A percentile compares a stretch with the other conserved stretches of the same genome.
phyloP scores from a whole-genome alignment of 2,797 vertebrate genomes.

The Prionace glauca region DNA sequence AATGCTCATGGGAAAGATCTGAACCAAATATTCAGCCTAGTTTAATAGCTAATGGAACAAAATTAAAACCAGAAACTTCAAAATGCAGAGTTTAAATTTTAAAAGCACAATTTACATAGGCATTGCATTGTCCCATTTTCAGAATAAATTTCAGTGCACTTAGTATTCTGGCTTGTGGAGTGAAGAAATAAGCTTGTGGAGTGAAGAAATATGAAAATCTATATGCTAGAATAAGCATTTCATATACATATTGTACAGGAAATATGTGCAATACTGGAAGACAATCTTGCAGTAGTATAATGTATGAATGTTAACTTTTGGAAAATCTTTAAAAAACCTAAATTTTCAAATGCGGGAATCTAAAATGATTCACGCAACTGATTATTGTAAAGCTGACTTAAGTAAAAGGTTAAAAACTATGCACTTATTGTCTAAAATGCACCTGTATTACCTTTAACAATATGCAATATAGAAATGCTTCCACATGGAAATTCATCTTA shows the following conservation, averaged over 20 bases:
- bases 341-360: neutral
- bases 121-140: neutral
- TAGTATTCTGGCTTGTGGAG: slow-evolving; percentile 19
- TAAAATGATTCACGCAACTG: neutral
- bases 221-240: neutral
- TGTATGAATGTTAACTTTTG: neutral
- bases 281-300: neutral
- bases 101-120: slow-evolving; percentile 26
- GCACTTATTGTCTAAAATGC: neutral
- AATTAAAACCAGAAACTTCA: neutral
- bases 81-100: slow-evolving; percentile 18
- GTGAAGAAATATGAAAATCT: neutral
- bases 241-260: neutral
- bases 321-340: neutral
- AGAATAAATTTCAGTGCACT: slow-evolving; percentile 18
- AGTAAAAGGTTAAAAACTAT: neutral
- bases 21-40: neutral
- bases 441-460: slow-evolving; percentile 7
- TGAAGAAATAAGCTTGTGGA: slow-evolving; percentile 12
- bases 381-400: neutral
- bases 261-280: slow-evolving; percentile 8
- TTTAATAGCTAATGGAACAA: neutral
- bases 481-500: neutral
- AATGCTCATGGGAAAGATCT: neutral
- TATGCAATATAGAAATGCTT: slow-evolving; percentile 8